Evolutionary conservation across 2,113 vertebrate species (phyloP), one percentile per base, ranked within the genome.

Genomic region (human (Homo sapiens)): DNA sequence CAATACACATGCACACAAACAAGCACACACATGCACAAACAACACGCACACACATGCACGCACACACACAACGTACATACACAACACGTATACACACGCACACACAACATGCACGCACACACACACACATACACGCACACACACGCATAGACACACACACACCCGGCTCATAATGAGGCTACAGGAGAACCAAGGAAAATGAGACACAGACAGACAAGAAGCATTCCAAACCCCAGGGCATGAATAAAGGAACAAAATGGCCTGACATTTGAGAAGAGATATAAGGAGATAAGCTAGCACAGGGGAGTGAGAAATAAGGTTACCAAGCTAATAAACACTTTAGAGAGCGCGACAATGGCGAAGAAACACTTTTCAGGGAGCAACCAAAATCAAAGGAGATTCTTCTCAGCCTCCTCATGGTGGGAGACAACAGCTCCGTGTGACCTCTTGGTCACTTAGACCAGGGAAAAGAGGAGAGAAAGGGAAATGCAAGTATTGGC

Each of bases 61-160:
- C 13, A 14, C 20, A 57, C 20, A 23, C 20, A 16, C 3, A 66
- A 2, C 9, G 25, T 8, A 59, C 4, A 22, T 3, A 70, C 32
- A 68, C 23, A 66, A 35, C 0, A 0, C 3, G 9, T 9, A 45
- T 9, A 57, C 55, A 57, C 52, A 5, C 0, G 6, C 52, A 55
- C 16, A 16, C 25, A 64, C 25, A 73, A 9, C 59, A 12, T 27
- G 10, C 25, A 61, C 59, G 7, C 55, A 61, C 23, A 61, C 3
- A 20, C 57, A 11, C 1, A 4, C 3, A 30, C 5, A 13, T 5
- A 14, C 27, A 0, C 0, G 0, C 2, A 30, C 27, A 30, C 16
- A 14, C 20, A 25, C 23, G 13, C 48, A 14, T 6, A 1, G 12
- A 18, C 38, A n/a, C 59, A 66, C 22, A 50, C 66, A 20, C 66